phyloP scores from a whole-genome alignment of 2,888 invertebrate species.

The Steinernema hermaphroditum region DNA sequence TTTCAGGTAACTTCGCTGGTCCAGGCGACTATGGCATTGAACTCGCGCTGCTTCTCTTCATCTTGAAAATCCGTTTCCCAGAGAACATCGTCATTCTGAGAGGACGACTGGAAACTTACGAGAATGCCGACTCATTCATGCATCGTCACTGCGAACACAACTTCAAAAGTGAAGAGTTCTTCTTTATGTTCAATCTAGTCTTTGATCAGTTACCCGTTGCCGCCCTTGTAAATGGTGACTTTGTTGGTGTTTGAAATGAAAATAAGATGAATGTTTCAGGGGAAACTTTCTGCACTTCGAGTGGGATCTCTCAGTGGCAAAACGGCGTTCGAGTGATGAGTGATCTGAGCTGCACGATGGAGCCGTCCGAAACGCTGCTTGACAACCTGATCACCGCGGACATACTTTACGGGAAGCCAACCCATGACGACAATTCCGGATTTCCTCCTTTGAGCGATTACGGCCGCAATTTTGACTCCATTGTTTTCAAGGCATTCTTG shows the following conservation, averaged over 20 bases:
- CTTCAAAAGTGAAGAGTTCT: neutral
- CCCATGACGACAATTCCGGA: neutral
- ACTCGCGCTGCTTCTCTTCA: neutral
- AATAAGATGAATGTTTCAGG: neutral
- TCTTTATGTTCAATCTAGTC: constrained; percentile 4
- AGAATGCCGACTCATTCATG: constrained; percentile 8
- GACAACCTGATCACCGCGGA: neutral
- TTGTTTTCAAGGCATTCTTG: neutral
- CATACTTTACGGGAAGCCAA: constrained; percentile 4
- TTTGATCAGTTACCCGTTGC: neutral
- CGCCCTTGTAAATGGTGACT: neutral
- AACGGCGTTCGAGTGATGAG: neutral
- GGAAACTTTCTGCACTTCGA: neutral
- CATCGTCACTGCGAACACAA: neutral
- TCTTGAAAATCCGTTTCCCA: neutral
- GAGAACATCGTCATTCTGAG: neutral
- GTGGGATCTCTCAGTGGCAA: constrained; percentile 1
- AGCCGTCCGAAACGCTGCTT: neutral
- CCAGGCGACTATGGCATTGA: neutral
- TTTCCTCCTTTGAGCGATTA: neutral
- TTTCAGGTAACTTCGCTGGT: neutral
- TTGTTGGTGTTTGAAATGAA: neutral
- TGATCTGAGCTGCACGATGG: neutral
- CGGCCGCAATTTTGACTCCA: neutral
- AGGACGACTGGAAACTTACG: neutral